Conservation (phyloP, 30 jellyfish, hydroid and myxozoan genomes). For the Pseudorhiza aurosa region DNA sequence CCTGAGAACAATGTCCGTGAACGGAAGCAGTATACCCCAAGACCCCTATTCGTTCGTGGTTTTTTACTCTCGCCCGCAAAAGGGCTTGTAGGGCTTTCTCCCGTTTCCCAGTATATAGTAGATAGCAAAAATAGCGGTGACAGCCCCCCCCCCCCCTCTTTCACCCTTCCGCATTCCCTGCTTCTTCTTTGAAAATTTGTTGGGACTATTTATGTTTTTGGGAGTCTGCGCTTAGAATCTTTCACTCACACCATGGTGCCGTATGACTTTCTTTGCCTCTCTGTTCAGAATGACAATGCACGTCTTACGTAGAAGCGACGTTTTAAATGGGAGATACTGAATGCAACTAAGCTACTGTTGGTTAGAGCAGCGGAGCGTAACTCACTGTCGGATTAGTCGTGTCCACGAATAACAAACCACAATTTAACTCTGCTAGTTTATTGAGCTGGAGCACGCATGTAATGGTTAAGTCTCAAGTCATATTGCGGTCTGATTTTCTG, state of each 20-base stretch:
- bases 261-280: conserved; percentile 43
- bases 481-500: conserved; percentile 39
- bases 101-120: too few relatives aligned
- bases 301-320: conserved; percentile 23
- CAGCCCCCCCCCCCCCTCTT: too few relatives aligned
- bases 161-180: too few relatives aligned
- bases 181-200: too few relatives aligned
- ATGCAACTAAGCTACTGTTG: conserved; percentile 37
- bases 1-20: too few relatives aligned
- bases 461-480: conserved; percentile 23
- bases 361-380: conserved; percentile 52
- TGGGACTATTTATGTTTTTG: too few relatives aligned
- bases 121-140: too few relatives aligned
- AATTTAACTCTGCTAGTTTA: conserved; percentile 59
- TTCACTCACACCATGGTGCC: conserved; percentile 43
- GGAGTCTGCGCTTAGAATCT: conserved; percentile 11
- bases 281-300: conserved; percentile 35
- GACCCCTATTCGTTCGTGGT: too few relatives aligned
- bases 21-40: too few relatives aligned
- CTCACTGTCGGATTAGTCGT: conserved; percentile 40
- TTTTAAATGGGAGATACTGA: conserved; percentile 7
- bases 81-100: too few relatives aligned
- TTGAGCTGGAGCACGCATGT: conserved; percentile 38
- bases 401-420: conserved; percentile 63
- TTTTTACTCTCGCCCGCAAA: too few relatives aligned